phyloP scores from a whole-genome alignment of 2,888 invertebrate genomes.

The Tachina lurida region DNA sequence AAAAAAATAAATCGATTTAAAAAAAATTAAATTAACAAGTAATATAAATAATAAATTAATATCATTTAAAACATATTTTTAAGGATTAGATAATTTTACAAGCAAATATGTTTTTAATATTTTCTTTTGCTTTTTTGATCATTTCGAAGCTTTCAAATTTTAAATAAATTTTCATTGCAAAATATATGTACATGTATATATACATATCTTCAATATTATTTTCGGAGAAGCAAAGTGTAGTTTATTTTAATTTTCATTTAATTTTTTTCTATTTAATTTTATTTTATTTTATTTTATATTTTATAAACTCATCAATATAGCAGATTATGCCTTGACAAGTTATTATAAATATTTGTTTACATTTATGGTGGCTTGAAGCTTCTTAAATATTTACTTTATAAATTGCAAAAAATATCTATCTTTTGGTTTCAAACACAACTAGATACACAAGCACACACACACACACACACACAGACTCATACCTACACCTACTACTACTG shows the following conservation, averaged over 20 bases:
- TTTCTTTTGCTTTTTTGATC: background rate
- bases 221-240: background rate
- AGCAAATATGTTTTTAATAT: background rate
- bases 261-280: background rate
- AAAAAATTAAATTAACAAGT: background rate
- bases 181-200: background rate
- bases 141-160: slow-evolving; percentile 7
- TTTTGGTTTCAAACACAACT: slow-evolving; percentile 15
- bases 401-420: slow-evolving; percentile 59
- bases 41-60: background rate
- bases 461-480: background rate
- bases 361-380: slow-evolving; percentile 64
- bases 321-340: slow-evolving; percentile 64
- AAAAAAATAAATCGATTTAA: slow-evolving; percentile 16
- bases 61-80: background rate
- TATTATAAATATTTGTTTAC: slow-evolving; percentile 64
- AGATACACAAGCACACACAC: slow-evolving; percentile 15
- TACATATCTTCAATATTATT: too few relatives aligned
- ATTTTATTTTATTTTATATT: slow-evolving; percentile 18
- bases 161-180: slow-evolving; percentile 32
- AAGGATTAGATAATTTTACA: background rate
- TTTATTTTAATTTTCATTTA: slow-evolving; percentile 38
- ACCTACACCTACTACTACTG: background rate
- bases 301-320: slow-evolving; percentile 54
- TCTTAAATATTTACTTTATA: slow-evolving; percentile 63